Conservation (phyloP, 2,888 invertebrate species). For the Meandrusa payeni region DNA sequence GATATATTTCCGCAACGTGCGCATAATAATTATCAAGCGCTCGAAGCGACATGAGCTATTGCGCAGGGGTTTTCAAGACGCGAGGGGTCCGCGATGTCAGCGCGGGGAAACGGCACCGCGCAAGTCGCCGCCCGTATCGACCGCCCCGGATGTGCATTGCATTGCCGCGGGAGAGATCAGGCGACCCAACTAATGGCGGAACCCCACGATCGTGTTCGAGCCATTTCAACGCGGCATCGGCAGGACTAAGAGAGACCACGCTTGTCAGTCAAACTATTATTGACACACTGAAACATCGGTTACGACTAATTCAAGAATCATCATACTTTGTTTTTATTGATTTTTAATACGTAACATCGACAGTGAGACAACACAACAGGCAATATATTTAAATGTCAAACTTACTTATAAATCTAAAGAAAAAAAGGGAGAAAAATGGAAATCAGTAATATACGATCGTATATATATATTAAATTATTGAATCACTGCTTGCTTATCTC, state of each 20-base stretch:
- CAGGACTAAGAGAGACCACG: conserved; percentile 10
- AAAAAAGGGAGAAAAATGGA: no score
- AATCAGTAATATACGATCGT: no score
- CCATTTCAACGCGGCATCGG: conserved; percentile 30
- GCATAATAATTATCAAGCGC: conserved; percentile 58
- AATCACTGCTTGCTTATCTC: no score
- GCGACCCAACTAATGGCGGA: conserved; percentile 57
- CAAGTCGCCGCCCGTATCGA: conserved; percentile 75
- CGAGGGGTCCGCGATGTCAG: conserved; percentile 42
- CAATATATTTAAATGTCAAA: no score
- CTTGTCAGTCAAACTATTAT: conserved; percentile 28
- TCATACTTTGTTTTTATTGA: no score
- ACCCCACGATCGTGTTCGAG: conserved; percentile 42
- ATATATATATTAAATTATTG: no score
- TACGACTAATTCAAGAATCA: no score
- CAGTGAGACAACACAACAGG: no score
- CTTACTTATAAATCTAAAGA: no score
- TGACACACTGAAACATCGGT: no score
- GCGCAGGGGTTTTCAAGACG: conserved; percentile 38
- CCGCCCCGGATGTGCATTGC: conserved; percentile 77
- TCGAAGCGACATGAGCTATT: conserved; percentile 69
- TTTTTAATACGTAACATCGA: no score
- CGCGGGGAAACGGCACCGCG: conserved; percentile 59
- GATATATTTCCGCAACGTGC: conserved; percentile 34
- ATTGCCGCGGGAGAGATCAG: conserved; percentile 63